Evolutionary conservation across 2,113 vertebrate species (phyloP).

Genomic region (Martes martes): DNA sequence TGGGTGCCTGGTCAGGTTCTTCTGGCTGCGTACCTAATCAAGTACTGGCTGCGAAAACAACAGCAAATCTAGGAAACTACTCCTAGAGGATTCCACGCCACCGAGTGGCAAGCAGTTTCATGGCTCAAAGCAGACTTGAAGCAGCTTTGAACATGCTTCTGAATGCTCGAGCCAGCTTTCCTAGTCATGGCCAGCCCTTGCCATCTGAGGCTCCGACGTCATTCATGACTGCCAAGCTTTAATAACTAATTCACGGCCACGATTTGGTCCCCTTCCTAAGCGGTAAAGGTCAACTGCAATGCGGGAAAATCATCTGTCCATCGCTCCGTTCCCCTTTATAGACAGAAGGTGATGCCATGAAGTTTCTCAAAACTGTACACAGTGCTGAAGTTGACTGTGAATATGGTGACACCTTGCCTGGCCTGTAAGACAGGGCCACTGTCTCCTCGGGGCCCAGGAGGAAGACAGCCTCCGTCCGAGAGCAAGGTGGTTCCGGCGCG

Average conservation of each 20-base stretch:
- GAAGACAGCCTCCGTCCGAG: background rate
- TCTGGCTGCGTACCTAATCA: background rate
- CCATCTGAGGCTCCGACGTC: background rate
- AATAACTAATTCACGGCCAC: slow-evolving; percentile 33
- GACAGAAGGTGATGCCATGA: background rate
- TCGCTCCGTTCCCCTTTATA: background rate
- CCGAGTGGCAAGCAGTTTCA: background rate
- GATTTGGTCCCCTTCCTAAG: slow-evolving; percentile 35
- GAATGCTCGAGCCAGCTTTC: background rate
- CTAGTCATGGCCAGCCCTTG: background rate
- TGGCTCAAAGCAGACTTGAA: slow-evolving; percentile 25
- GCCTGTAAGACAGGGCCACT: background rate
- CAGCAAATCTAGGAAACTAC: background rate
- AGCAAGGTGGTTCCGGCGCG: background rate
- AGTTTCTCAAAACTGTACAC: background rate
- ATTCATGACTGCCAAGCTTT: slow-evolving; percentile 4
- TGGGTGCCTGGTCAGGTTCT: background rate
- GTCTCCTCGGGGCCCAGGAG: background rate
- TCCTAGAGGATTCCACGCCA: background rate
- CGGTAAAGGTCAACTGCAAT: slow-evolving; percentile 39
- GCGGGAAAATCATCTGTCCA: background rate
- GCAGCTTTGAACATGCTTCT: slow-evolving; percentile 8
- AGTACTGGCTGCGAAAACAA: background rate
- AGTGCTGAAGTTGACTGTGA: background rate
- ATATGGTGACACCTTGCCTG: background rate